These are phyloP conservation scores for Caerostris darwini DNA, from an alignment of 1,140 invertebrate genomes.

Conservation along the genomic window DNA sequence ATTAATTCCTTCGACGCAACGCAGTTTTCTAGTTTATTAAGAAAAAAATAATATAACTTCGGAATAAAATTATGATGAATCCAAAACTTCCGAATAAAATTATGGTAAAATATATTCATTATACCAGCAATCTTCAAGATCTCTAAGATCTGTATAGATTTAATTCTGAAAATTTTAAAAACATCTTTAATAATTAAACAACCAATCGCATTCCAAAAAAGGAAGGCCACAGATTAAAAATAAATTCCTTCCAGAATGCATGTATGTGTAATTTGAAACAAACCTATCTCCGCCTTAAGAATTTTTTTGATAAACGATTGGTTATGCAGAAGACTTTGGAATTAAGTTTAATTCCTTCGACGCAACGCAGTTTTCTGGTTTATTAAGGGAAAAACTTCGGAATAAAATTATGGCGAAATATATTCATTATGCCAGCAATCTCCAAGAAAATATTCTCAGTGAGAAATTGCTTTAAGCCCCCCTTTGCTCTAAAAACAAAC, in stretches of 20 bases:
- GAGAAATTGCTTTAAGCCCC: slow-evolving; percentile 64
- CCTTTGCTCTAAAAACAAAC: slow-evolving; percentile 57
- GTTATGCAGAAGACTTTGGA: slow-evolving; percentile 9
- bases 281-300: neutral
- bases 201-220: neutral
- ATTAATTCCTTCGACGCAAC: slow-evolving; percentile 27
- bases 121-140: slow-evolving; percentile 25
- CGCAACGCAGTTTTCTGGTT: slow-evolving; percentile 30
- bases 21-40: slow-evolving; percentile 57
- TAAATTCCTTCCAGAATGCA: neutral
- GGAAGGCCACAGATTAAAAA: neutral
- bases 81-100: too few relatives aligned
- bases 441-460: neutral
- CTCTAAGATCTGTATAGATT: too few relatives aligned
- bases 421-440: slow-evolving; percentile 66
- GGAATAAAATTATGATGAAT: slow-evolving; percentile 58
- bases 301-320: slow-evolving; percentile 55
- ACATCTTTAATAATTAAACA: slow-evolving; percentile 13
- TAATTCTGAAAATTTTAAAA: slow-evolving; percentile 5
- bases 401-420: slow-evolving; percentile 72
- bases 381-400: slow-evolving; percentile 51
- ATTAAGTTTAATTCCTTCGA: slow-evolving; percentile 70
- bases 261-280: neutral
- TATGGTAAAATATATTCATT: slow-evolving; percentile 75
- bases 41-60: slow-evolving; percentile 38